Evolutionary conservation across 2,888 invertebrate genomes (phyloP), one percentile per base, ranked within the genome.

Genomic region (Drosophila pseudotakahashii): DNA sequence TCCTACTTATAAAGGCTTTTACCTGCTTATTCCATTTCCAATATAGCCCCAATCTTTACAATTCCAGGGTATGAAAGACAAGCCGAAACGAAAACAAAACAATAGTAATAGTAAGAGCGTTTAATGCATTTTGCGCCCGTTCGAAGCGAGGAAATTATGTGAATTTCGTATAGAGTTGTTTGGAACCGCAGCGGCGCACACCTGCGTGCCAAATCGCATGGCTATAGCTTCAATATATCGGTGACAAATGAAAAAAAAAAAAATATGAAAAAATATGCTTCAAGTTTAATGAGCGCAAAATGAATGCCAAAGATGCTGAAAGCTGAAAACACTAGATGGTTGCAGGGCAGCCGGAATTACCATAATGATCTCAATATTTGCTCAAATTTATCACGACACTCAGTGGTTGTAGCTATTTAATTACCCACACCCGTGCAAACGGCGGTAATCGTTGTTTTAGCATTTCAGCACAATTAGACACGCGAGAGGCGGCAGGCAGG

Each of bases 361-460:
- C 88, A 87, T 85, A 85, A 87, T 87, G 88, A 87, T 85, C 85
- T 87, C 88, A 87, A 85, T 85, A 87, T 85, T 85, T 85, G 80
- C 76, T 81, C 87, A 75, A 78, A 80, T 81, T 78, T 87, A 84
- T 84, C 84, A 84, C 84, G 84, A 84, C 72, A 59, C 11, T 11
- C 3, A 1, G 7, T 30, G 5, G 34, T 5, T 3, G 11, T 11
- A 11, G 61, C 68, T 73, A 73, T 81, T 87, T 84, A 84, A 84
- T 84, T 87, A 81, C 75, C 62, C 50, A 64, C 55, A 55, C 55
- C 42, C 55, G 36, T 45, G 42, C 63, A 48, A 23, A 14, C 67
- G 60, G 26, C 48, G 47, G 66, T 44, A 59, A 48, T 52, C 51
- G 54, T 69, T 42, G 48, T 5, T 9, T 3, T 41, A 16, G 16